Evolutionary conservation across 2,888 invertebrate genomes (phyloP), one percentile per base, ranked within the genome.

Genomic region (Nezara viridula): DNA sequence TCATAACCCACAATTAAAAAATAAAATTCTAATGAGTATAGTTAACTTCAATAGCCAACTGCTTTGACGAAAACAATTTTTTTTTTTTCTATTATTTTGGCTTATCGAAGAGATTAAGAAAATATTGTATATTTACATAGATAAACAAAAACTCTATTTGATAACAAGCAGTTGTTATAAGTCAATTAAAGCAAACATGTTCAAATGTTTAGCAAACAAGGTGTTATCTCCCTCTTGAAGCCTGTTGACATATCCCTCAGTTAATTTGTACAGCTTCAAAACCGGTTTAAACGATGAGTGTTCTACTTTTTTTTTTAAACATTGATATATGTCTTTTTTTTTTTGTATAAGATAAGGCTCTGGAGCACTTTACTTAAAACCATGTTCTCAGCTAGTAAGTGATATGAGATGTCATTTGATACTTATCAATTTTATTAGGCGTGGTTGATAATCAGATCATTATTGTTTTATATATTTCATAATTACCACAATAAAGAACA

Each of bases 231-330:
- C 81, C 81, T n/a, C 81, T 81, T 81, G 24, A 81, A 24, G 16
- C 44, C 5, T n/a, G 81, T 81, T 81, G 81, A 81, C 81, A 81
- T n/a, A 81, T 44, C 81, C 32, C n/a, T 81, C 2, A 0, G 81
- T 44, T 81, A 81, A 81, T 81, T 81, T 81, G 81, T 81, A 81
- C 81, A 47, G 44, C 81, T 44, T 40, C 6, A n/a, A 44, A 81
- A 47, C 81, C 44, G 24, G 44, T 47, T 44, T 81, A 40, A 73
- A 16, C n/a, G 44, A n/a, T 81, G 21, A 40, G 77, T 40, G 81
- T 81, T 73, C 27, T 6, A 27, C 7, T n/a, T 9, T 55, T 24
- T 55, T 55, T 73, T 9, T 27, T 44, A 7, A 44, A 44, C 44
- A 2, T 60, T n/a, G n/a, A n/a, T n/a, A n/a, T n/a, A n/a, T n/a